Evolutionary conservation across 2,888 invertebrate genomes (phyloP).

Genomic region (Serrognathus titanus): DNA sequence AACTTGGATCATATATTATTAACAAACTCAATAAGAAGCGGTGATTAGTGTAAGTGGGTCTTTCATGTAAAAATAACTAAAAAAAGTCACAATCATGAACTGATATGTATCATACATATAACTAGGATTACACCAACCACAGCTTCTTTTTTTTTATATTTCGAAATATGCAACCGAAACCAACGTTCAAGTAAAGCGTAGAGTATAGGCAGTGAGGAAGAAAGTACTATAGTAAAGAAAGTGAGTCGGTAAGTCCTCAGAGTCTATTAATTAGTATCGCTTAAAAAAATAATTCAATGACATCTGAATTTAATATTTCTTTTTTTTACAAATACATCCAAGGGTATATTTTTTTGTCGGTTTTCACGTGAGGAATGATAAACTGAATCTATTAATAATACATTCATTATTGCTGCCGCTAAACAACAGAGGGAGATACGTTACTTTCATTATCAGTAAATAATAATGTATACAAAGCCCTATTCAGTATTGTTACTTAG

Average conservation of each 20-base stretch:
- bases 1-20: too few species aligned
- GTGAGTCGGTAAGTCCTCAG: constrained; percentile 8
- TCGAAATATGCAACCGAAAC: background rate
- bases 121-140: background rate
- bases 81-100: too few species aligned
- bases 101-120: background rate
- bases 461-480: too few species aligned
- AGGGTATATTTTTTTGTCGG: constrained; percentile 2
- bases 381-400: background rate
- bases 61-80: too few species aligned
- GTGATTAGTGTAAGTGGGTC: too few species aligned
- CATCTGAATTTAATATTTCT: constrained; percentile 5
- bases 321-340: constrained; percentile 4
- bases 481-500: too few species aligned
- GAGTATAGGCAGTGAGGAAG: background rate
- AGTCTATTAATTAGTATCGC: constrained; percentile 7
- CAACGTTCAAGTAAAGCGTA: background rate
- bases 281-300: constrained; percentile 18
- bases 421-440: background rate
- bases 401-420: background rate
- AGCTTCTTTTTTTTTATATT: background rate
- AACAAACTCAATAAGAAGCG: too few species aligned
- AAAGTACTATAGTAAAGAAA: constrained; percentile 1
- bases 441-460: too few species aligned
- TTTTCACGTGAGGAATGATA: constrained; percentile 5